A percentile compares a stretch with the other conserved stretches of the same genome.
Evolutionary conservation across 2,113 vertebrate genomes (phyloP).

Genomic region (Chunga burmeisteri): DNA sequence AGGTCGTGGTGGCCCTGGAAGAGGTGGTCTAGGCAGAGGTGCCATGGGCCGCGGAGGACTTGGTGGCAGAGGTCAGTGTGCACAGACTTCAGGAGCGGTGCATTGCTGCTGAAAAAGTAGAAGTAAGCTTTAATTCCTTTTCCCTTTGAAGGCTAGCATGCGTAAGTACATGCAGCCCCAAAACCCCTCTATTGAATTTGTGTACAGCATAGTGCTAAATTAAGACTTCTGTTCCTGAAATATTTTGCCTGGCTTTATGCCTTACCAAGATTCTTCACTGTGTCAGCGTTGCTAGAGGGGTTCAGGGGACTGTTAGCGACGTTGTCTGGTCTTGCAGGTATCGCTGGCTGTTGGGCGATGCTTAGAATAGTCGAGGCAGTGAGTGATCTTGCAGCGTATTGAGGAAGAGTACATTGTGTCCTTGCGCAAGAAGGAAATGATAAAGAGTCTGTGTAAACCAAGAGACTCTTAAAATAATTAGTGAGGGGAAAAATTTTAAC

Average conservation of each 20-base stretch:
- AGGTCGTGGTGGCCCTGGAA: conserved; percentile 83
- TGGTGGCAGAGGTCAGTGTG: conserved; percentile 79
- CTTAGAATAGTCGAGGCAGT: fast-evolving
- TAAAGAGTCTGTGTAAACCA: too few relatives aligned
- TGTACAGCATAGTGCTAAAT: fast-evolving
- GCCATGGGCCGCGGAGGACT: conserved; percentile 81
- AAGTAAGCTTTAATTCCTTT: background rate
- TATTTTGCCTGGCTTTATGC: too few relatives aligned
- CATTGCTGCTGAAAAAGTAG: background rate
- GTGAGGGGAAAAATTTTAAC: background rate
- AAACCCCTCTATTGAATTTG: fast-evolving
- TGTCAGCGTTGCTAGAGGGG: too few relatives aligned
- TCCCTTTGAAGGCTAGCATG: fast-evolving
- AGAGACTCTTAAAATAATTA: background rate
- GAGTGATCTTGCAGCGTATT: fast-evolving
- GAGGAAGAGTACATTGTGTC: background rate
- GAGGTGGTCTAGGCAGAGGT: conserved; percentile 80
- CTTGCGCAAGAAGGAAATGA: background rate
- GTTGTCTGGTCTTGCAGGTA: background rate
- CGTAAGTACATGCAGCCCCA: fast-evolving
- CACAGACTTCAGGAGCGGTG: background rate
- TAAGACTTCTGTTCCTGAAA: background rate
- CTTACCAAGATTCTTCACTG: fast-evolving
- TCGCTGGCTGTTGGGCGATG: fast-evolving
- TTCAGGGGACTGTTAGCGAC: fast-evolving